Evolutionary conservation across 2,888 invertebrate species (phyloP), one percentile per base, ranked within the genome.

Genomic region (Seira musarum): DNA sequence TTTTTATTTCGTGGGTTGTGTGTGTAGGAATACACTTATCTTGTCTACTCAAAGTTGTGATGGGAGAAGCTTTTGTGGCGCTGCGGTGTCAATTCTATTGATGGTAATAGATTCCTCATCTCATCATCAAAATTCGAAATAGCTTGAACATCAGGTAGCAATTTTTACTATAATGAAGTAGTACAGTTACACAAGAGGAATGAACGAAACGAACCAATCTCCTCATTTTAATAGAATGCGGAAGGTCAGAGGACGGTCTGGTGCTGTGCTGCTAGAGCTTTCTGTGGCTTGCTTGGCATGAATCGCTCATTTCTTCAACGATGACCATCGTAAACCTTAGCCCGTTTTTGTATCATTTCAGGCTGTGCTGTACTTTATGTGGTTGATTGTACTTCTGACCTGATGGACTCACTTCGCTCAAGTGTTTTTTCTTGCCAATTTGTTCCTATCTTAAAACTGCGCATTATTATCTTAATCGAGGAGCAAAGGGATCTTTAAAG

Each of bases 201-300:
- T 8, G 30, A 30, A 30, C 30, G 3, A 8, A 30, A 30, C 30
- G 30, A 30, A 30, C 30, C 30, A 8, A 30, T 30, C 30, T 8
- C 30, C 30, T 30, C 30, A 49, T 65, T 13, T 35, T 79, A 79
- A 72, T 72, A 73, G 66, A 68, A 82, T 82, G 79, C 80, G 81
- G 82, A 83, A 82, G 83, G 85, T 85, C 82, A 82, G 64, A 79
- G 69, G 64, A 81, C 46, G 76, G 72, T 49, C 61, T 69, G 69
- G 15, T n/a, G 30, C 30, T 30, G 49, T 3, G 49, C 15, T 2
- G 15, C 15, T n/a, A 49, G 15, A 49, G 15, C 49, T n/a, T 71
- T 49, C 46, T 77, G 77, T 25, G 67, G 78, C 77, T 30, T 30
- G 30, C 3, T 30, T 30, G 30, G 30, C 30, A 30, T 30, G 8